Evolutionary conservation across 1,140 invertebrate genomes (phyloP).

Genomic region (Geopemphigus sp.): DNA sequence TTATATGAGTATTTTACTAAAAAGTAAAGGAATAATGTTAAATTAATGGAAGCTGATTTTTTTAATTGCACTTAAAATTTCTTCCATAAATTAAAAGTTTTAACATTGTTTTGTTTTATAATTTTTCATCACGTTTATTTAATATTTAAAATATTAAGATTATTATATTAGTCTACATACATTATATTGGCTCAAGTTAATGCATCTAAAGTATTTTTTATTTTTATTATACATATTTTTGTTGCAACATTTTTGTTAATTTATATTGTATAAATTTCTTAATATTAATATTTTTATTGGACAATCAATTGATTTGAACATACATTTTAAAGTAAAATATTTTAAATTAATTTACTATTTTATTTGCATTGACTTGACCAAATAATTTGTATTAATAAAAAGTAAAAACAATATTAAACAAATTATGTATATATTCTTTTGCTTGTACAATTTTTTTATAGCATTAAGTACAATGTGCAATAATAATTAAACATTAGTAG

Average conservation of each 20-base stretch:
- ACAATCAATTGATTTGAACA: slow-evolving; percentile 34
- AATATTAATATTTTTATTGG: slow-evolving; percentile 33
- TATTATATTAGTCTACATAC: background rate
- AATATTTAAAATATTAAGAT: background rate
- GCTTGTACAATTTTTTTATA: slow-evolving; percentile 33
- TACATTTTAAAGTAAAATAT: background rate
- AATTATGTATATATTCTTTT: slow-evolving; percentile 21
- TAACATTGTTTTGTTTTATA: background rate
- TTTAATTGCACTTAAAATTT: slow-evolving; percentile 7
- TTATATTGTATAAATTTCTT: slow-evolving; percentile 11
- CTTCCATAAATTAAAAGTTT: background rate
- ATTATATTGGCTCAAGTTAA: slow-evolving; percentile 27
- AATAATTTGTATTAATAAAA: slow-evolving; percentile 11
- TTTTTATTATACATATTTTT: background rate
- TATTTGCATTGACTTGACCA: slow-evolving; percentile 33
- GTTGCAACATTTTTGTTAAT: background rate
- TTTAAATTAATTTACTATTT: background rate
- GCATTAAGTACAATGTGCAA: slow-evolving; percentile 17
- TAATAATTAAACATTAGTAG: slow-evolving; percentile 31
- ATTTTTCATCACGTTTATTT: background rate
- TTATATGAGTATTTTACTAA: background rate
- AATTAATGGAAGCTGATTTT: background rate
- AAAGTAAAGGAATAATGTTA: background rate
- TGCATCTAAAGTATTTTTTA: background rate
- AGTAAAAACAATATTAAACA: slow-evolving; percentile 11